These are phyloP conservation scores for Hassar affinis DNA, from an alignment of 2,113 vertebrate genomes.

Conservation along the genomic window DNA sequence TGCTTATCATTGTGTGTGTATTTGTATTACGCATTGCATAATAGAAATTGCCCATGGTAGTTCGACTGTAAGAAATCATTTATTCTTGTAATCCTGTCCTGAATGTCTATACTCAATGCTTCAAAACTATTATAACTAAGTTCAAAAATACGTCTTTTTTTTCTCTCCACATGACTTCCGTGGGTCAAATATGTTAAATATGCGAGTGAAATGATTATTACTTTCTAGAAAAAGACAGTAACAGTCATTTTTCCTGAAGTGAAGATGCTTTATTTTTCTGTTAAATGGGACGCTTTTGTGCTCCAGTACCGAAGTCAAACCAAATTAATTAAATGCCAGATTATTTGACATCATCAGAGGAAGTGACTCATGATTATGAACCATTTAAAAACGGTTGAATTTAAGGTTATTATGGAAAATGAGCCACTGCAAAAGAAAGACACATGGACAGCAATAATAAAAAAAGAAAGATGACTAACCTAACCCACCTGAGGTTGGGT, in stretches of 20 bases:
- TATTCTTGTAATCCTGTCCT: background rate
- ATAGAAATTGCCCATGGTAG: background rate
- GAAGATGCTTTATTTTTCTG: background rate
- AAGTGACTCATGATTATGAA: constrained; percentile 1
- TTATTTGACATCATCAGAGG: background rate
- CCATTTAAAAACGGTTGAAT: background rate
- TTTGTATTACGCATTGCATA: background rate
- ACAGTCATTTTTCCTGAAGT: background rate
- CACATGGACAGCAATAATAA: constrained; percentile 76
- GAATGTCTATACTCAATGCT: background rate
- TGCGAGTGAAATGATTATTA: background rate
- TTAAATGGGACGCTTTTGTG: background rate
- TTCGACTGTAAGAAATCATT: background rate
- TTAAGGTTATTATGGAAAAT: constrained; percentile 10
- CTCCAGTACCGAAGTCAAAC: background rate
- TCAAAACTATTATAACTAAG: background rate
- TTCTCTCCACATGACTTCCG: background rate
- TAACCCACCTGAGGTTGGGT: constrained; percentile 94
- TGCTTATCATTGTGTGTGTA: background rate
- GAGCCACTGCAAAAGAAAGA: constrained; percentile 36
- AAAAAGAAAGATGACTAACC: constrained; percentile 88
- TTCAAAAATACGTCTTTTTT: background rate
- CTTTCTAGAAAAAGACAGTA: background rate
- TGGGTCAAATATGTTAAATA: background rate
- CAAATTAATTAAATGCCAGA: constrained; percentile 20